A percentile compares a stretch with the other conserved stretches of the same genome.
These are phyloP conservation scores for Mythimna vitellina DNA, from an alignment of 2,888 invertebrate species.

Conservation along the genomic window DNA sequence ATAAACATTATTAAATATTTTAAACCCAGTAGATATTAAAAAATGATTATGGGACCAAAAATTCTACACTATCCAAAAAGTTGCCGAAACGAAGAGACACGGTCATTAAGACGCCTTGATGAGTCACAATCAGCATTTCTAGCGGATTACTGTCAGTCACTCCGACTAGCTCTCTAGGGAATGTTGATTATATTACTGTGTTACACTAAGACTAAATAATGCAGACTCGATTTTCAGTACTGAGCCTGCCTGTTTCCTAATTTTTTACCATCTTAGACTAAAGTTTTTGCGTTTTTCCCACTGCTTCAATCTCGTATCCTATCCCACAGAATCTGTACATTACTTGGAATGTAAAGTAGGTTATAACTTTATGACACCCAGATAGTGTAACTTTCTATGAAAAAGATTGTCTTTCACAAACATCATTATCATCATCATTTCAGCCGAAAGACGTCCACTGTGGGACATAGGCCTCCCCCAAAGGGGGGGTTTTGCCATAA, in stretches of 20 bases:
- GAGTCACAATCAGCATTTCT: slow-evolving; percentile 49
- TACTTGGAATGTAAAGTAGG: too few species aligned
- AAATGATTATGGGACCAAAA: neutral
- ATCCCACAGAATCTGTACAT: neutral
- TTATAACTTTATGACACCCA: too few species aligned
- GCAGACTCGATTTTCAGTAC: neutral
- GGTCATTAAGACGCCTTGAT: slow-evolving; percentile 40
- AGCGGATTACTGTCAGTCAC: slow-evolving; percentile 33
- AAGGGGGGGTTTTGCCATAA: too few species aligned
- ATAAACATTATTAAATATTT: slow-evolving; percentile 17
- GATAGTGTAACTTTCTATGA: too few species aligned
- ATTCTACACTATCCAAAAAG: slow-evolving; percentile 32
- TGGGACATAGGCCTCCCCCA: too few species aligned
- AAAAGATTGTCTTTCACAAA: too few species aligned
- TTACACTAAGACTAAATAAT: neutral
- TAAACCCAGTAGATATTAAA: neutral
- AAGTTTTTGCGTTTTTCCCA: neutral
- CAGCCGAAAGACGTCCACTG: too few species aligned
- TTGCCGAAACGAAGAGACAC: slow-evolving; percentile 10
- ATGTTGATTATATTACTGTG: neutral
- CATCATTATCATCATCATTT: too few species aligned
- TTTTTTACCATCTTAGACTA: neutral
- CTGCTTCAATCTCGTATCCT: neutral
- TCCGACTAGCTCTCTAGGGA: slow-evolving; percentile 13
- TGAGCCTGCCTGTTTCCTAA: neutral